phyloP scores from a whole-genome alignment of 23 tunicate species.

The Aplidium turbinatum region DNA sequence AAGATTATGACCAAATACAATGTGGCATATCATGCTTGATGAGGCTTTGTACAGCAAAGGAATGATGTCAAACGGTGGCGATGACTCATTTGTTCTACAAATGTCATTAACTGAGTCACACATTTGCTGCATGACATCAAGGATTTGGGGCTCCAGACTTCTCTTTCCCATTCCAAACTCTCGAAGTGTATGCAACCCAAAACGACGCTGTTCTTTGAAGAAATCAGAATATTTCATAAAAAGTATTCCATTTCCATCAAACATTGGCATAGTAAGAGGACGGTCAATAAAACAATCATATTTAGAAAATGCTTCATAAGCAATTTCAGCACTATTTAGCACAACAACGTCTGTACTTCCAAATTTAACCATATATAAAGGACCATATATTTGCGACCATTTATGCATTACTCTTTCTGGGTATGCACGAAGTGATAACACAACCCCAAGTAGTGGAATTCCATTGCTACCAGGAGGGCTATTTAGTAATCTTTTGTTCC shows the following conservation, averaged over 20 bases:
- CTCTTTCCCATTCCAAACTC: constrained; percentile 55
- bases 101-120: constrained; percentile 33
- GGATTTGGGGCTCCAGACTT: constrained; percentile 36
- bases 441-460: constrained; percentile 11
- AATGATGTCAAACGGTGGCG: constrained; percentile 2
- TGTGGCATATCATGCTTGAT: constrained; percentile 35
- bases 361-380: background rate
- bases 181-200: constrained; percentile 27
- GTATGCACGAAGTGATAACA: background rate
- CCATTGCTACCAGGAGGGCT: constrained; percentile 10
- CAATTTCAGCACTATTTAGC: constrained; percentile 28
- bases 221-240: constrained; percentile 20
- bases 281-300: constrained; percentile 32
- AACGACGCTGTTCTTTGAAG: constrained; percentile 48
- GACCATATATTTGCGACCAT: constrained; percentile 18
- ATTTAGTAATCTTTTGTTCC: background rate
- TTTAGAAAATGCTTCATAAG: constrained; percentile 45
- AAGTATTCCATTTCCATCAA: constrained; percentile 37
- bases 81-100: background rate
- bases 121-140: too few species aligned
- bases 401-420: constrained; percentile 9
- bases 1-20: constrained; percentile 39
- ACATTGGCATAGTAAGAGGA: constrained; percentile 7
- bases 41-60: constrained; percentile 21
- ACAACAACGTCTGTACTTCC: constrained; percentile 22